phyloP scores from a whole-genome alignment of 2,113 vertebrate genomes.

The Macquaria ambigua region DNA sequence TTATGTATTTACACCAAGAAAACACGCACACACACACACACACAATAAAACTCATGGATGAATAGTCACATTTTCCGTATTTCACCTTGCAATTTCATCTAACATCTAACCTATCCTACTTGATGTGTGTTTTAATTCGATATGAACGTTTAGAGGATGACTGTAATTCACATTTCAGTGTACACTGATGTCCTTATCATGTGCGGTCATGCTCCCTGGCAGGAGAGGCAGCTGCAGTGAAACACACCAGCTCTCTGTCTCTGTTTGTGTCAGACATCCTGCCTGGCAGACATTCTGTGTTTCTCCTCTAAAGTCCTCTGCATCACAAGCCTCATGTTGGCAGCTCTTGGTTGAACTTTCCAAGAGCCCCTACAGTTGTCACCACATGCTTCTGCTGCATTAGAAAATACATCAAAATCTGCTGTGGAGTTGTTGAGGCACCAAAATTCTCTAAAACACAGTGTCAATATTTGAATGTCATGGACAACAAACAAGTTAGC shows the following conservation, averaged over 20 bases:
- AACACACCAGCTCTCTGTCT: conserved; percentile 32
- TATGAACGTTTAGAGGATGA: not conserved
- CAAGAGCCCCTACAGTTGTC: conserved; percentile 32
- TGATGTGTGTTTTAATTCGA: conserved; percentile 9
- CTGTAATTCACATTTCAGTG: conserved; percentile 48
- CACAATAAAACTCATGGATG: not conserved
- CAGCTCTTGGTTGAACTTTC: conserved; percentile 26
- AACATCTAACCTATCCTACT: not conserved
- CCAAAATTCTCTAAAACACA: conserved; percentile 27
- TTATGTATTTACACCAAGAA: conserved; percentile 7
- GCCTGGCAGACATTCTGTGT: conserved; percentile 26
- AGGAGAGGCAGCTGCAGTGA: conserved; percentile 23
- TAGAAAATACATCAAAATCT: conserved; percentile 5
- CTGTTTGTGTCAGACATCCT: conserved; percentile 46
- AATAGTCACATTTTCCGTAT: not conserved
- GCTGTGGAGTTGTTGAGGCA: not conserved
- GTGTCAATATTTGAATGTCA: conserved; percentile 60
- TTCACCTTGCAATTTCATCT: not conserved
- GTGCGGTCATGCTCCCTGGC: conserved; percentile 55
- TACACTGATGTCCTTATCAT: conserved; percentile 53
- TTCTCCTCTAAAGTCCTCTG: conserved; percentile 30
- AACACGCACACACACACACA: not conserved
- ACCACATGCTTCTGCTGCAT: conserved; percentile 9
- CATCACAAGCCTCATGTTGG: conserved; percentile 24
- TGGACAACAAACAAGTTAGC: conserved; percentile 57